Conservation (phyloP, 2,113 vertebrate genomes). For the Azemiops feae region DNA sequence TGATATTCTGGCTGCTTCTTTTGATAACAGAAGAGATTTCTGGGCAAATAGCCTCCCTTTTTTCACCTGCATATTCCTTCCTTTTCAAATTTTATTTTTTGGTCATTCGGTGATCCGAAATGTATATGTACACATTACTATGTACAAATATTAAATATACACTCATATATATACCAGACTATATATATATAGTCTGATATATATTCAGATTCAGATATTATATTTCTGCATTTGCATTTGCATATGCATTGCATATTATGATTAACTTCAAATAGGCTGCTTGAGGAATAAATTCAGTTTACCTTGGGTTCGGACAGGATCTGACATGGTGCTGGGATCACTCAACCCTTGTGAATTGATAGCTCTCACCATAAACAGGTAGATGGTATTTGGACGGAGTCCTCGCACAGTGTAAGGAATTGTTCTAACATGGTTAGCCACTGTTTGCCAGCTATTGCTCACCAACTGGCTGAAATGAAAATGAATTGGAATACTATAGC, state of each 20-base stretch:
- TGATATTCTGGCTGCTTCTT: too few relatives aligned
- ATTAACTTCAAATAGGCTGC: neutral
- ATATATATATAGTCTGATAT: too few relatives aligned
- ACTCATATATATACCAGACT: neutral
- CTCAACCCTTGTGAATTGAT: conserved; percentile 94
- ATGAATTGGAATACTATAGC: conserved; percentile 21
- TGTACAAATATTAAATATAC: neutral
- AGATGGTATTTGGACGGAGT: conserved; percentile 95
- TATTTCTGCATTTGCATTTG: neutral
- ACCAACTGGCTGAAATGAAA: conserved; percentile 87
- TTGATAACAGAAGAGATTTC: too few relatives aligned
- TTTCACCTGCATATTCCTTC: neutral
- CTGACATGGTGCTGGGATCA: conserved; percentile 96
- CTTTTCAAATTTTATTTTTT: neutral
- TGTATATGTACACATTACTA: neutral
- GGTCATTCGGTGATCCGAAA: neutral
- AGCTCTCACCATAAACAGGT: conserved; percentile 97
- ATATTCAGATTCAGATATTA: neutral
- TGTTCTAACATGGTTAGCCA: conserved; percentile 92
- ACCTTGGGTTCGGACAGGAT: conserved; percentile 98
- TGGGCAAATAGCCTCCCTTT: too few relatives aligned
- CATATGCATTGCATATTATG: neutral
- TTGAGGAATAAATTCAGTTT: conserved; percentile 29
- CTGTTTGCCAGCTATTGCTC: conserved; percentile 98
- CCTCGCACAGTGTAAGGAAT: conserved; percentile 87